Conservation (phyloP, 2,888 invertebrate species). For the Agrilus biguttatus region DNA sequence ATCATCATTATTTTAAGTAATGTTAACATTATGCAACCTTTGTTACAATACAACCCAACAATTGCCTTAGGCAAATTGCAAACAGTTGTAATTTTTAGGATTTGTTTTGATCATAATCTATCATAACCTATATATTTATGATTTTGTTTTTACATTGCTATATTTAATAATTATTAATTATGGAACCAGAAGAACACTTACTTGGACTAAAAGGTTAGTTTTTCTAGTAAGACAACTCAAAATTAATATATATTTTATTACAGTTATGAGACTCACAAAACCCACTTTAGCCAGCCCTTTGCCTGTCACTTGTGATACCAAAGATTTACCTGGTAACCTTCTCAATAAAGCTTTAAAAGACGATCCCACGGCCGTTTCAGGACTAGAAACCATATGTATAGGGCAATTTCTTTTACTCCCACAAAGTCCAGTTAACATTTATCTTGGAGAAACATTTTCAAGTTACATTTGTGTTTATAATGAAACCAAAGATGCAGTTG, state of each 20-base stretch:
- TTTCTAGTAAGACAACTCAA: background rate
- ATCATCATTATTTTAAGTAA: too few relatives aligned
- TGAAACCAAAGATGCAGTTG: constrained; percentile 73
- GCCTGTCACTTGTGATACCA: constrained; percentile 70
- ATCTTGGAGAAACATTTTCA: constrained; percentile 95
- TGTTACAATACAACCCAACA: too few relatives aligned
- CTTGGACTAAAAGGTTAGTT: constrained; percentile 23
- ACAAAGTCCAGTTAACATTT: constrained; percentile 96
- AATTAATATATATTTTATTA: constrained; percentile 9
- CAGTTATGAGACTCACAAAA: constrained; percentile 88
- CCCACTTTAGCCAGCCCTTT: constrained; percentile 75
- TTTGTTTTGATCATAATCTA: too few relatives aligned
- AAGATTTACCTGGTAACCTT: constrained; percentile 71
- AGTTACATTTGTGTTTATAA: constrained; percentile 96
- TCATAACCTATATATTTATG: too few relatives aligned
- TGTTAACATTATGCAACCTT: too few relatives aligned
- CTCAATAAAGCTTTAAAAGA: constrained; percentile 64
- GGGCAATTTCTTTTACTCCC: constrained; percentile 87
- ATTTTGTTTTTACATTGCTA: too few relatives aligned
- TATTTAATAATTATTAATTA: constrained; percentile 2
- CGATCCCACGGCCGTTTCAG: constrained; percentile 71
- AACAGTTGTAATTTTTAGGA: too few relatives aligned
- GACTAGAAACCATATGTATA: constrained; percentile 67
- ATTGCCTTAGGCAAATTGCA: too few relatives aligned
- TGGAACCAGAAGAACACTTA: constrained; percentile 25